Evolutionary conservation across 1,140 invertebrate species (phyloP).

Genomic region (Polyergus mexicanus): DNA sequence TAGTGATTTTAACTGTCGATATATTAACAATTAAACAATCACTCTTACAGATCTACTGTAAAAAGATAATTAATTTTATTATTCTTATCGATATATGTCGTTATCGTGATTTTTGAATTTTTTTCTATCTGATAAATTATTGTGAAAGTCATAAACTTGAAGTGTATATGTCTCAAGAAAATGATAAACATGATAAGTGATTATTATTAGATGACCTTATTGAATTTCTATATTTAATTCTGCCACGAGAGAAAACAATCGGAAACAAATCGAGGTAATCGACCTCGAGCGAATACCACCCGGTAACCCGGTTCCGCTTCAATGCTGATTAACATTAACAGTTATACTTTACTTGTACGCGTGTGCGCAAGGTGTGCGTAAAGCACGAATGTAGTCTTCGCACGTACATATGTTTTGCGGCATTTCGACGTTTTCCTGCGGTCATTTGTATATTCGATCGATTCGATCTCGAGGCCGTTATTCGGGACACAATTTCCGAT

Average conservation of each 20-base stretch:
- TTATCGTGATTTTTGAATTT: not conserved
- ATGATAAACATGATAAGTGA: not conserved
- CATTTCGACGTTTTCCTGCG: constrained; percentile 37
- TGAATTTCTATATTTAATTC: not conserved
- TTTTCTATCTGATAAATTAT: not conserved
- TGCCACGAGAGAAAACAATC: not conserved
- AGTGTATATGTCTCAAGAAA: not conserved
- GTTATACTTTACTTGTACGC: constrained; percentile 66
- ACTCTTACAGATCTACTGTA: not conserved
- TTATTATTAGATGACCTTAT: not conserved
- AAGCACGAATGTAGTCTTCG: constrained; percentile 9
- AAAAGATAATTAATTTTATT: constrained; percentile 16
- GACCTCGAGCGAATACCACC: constrained; percentile 69
- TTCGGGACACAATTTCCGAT: not conserved
- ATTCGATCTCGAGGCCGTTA: constrained; percentile 62
- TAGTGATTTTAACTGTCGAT: not conserved
- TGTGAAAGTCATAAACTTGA: not conserved
- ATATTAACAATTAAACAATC: not conserved
- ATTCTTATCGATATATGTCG: not conserved
- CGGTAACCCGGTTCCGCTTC: constrained; percentile 74
- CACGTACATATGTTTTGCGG: constrained; percentile 23
- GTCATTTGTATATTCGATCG: constrained; percentile 22
- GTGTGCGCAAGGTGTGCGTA: constrained; percentile 1
- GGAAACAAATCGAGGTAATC: constrained; percentile 62
- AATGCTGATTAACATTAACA: constrained; percentile 79